A percentile compares a stretch with the other conserved stretches of the same genome.
Evolutionary conservation across 1,140 invertebrate species (phyloP).

Genomic region (Hesperophylax magnus): DNA sequence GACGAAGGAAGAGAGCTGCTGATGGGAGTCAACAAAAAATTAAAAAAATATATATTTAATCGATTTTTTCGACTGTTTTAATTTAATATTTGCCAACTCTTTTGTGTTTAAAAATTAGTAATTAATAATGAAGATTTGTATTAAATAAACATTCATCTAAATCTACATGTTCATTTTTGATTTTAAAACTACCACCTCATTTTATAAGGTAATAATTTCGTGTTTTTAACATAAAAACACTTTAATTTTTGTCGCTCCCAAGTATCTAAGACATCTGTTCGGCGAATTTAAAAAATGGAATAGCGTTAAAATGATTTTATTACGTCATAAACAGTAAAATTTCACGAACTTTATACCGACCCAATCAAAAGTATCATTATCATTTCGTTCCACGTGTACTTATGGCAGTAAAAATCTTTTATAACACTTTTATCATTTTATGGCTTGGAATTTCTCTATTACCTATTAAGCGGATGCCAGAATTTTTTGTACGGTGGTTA

Average conservation of each 20-base stretch:
- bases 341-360: constrained; percentile 7
- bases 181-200: too few relatives aligned
- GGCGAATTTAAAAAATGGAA: constrained; percentile 12
- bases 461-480: constrained; percentile 34
- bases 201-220: too few relatives aligned
- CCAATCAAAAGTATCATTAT: constrained; percentile 40
- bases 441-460: constrained; percentile 37
- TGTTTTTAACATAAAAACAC: not conserved
- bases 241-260: too few relatives aligned
- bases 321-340: constrained; percentile 29
- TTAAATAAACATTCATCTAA: too few relatives aligned
- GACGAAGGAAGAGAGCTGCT: too few relatives aligned
- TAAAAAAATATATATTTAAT: too few relatives aligned
- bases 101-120: too few relatives aligned
- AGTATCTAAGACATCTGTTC: constrained; percentile 4
- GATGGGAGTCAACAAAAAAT: too few relatives aligned
- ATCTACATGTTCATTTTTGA: too few relatives aligned
- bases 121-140: too few relatives aligned
- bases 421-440: constrained; percentile 45
- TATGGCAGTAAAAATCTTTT: constrained; percentile 38
- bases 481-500: constrained; percentile 30
- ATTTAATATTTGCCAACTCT: too few relatives aligned
- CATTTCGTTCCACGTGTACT: constrained; percentile 37
- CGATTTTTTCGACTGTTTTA: too few relatives aligned
- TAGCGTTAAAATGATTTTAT: constrained; percentile 31